Conservation (phyloP, 2,797 vertebrate genomes). For the Gobio occitaniae region DNA sequence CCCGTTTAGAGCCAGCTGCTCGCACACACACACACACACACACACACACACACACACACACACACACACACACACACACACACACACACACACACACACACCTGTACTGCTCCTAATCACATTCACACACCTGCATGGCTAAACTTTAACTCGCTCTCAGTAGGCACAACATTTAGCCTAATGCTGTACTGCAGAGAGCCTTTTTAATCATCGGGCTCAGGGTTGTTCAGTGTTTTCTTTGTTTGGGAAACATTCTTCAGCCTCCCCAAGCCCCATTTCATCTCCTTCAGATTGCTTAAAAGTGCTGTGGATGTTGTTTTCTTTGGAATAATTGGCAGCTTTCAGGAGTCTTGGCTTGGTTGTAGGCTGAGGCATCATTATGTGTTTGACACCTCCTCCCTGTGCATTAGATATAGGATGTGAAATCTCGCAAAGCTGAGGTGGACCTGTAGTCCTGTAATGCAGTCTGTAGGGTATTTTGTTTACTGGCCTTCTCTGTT, state of each 20-base stretch:
- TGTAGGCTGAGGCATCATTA: neutral
- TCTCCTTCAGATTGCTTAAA: neutral
- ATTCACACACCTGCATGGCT: conserved; percentile 20
- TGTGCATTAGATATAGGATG: neutral
- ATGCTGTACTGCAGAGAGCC: conserved; percentile 17
- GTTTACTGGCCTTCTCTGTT: neutral
- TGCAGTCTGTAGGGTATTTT: neutral
- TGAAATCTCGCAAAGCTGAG: too few species aligned
- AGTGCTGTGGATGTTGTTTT: conserved; percentile 1
- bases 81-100: too few species aligned
- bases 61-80: too few species aligned
- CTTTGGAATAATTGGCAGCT: conserved; percentile 1
- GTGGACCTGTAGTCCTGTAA: neutral
- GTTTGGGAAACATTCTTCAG: neutral
- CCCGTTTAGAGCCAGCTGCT: conserved; percentile 31
- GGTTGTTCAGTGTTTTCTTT: neutral
- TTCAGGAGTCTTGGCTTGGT: neutral
- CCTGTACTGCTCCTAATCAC: neutral
- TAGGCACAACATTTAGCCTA: conserved; percentile 16
- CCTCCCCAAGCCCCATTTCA: neutral
- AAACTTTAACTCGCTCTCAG: conserved; percentile 7
- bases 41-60: too few species aligned
- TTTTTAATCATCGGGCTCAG: conserved; percentile 11
- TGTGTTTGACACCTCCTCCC: conserved; percentile 15
- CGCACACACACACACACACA: too few species aligned